A percentile compares a stretch with the other conserved stretches of the same genome.
phyloP scores from a whole-genome alignment of 2,797 vertebrate species.

The Myotis vivesi region DNA sequence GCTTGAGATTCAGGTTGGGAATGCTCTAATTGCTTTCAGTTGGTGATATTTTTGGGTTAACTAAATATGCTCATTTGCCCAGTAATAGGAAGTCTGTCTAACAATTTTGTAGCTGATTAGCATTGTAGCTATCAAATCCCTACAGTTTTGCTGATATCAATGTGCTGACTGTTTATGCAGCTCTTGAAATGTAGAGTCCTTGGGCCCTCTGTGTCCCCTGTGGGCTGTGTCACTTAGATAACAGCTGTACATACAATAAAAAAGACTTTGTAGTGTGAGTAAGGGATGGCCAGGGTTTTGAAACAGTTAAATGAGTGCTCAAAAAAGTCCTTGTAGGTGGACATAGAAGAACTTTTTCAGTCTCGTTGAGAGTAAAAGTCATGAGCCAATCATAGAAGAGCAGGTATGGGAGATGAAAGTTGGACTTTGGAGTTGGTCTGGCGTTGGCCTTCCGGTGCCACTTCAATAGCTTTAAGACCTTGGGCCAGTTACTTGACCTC shows the following conservation, averaged over 20 bases:
- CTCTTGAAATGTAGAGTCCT: slow-evolving; percentile 39
- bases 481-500: not conserved
- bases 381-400: not conserved
- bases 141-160: slow-evolving; percentile 27
- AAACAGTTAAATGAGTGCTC: slow-evolving; percentile 35
- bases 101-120: slow-evolving; percentile 3
- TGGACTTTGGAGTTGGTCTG: not conserved
- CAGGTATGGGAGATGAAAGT: not conserved
- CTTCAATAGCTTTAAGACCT: not conserved
- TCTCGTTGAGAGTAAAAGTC: not conserved
- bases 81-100: slow-evolving; percentile 7
- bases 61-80: not conserved
- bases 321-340: not conserved
- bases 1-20: not conserved
- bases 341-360: not conserved
- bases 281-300: not conserved
- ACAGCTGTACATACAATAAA: not conserved
- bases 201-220: slow-evolving; percentile 4
- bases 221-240: slow-evolving; percentile 59
- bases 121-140: slow-evolving; percentile 37
- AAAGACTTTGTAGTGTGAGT: not conserved
- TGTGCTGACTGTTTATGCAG: not conserved
- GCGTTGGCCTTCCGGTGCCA: not conserved
- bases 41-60: not conserved
- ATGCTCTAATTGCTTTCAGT: slow-evolving; percentile 9